phyloP scores from a whole-genome alignment of 2,113 vertebrate species.

The Aptenodytes forsteri region DNA sequence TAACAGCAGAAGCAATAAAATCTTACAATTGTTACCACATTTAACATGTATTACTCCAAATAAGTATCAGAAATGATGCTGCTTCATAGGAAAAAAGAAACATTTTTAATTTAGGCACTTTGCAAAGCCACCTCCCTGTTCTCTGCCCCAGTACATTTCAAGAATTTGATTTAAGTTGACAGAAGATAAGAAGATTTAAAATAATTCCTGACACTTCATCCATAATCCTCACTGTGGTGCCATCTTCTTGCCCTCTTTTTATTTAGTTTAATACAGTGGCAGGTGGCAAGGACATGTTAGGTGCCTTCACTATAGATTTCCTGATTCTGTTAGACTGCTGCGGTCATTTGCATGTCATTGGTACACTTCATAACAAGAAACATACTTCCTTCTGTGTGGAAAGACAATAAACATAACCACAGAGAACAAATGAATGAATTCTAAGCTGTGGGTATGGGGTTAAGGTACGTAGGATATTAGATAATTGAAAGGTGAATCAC shows the following conservation, averaged over 20 bases:
- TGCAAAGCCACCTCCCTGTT: not conserved
- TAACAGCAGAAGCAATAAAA: not conserved
- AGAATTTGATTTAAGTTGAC: not conserved
- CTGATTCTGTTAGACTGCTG: not conserved
- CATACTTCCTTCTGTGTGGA: not conserved
- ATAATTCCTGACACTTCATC: slow-evolving; percentile 4
- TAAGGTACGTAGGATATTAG: not conserved
- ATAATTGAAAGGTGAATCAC: slow-evolving; percentile 32
- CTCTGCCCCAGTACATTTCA: not conserved
- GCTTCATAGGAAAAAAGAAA: not conserved
- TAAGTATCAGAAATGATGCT: not conserved
- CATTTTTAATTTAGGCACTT: not conserved
- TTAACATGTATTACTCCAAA: not conserved
- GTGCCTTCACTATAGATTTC: not conserved
- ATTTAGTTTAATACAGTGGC: not conserved
- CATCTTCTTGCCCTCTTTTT: not conserved
- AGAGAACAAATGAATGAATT: not conserved
- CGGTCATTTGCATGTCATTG: not conserved
- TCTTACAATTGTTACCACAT: not conserved
- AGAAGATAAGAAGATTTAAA: slow-evolving; percentile 23
- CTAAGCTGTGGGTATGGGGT: not conserved
- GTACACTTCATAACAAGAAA: not conserved
- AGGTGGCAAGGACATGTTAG: not conserved
- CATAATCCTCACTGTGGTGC: not conserved
- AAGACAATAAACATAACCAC: not conserved